These are phyloP conservation scores for Lasioglossum baleicum DNA, from an alignment of 1,140 invertebrate genomes.

Conservation along the genomic window DNA sequence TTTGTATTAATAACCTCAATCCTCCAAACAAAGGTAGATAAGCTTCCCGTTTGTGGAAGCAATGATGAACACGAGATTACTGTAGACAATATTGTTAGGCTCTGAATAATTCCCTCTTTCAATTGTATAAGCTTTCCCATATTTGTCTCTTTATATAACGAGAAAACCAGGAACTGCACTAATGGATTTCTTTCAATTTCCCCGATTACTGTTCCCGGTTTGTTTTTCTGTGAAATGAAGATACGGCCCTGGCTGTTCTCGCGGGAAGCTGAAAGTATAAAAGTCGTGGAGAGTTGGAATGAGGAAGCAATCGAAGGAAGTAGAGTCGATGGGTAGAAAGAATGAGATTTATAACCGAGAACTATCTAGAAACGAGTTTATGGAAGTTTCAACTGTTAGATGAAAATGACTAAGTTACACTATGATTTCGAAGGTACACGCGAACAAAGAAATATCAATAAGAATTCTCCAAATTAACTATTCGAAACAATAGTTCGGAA, in stretches of 20 bases:
- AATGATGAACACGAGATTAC: too few relatives aligned
- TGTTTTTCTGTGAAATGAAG: background rate
- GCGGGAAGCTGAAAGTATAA: background rate
- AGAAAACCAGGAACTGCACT: background rate
- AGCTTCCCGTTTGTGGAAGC: too few relatives aligned
- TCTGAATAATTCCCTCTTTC: too few relatives aligned
- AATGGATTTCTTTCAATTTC: background rate
- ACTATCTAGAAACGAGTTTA: constrained; percentile 4
- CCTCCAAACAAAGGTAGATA: too few relatives aligned
- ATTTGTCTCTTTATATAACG: background rate
- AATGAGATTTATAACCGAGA: background rate
- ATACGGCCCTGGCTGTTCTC: background rate
- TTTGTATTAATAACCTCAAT: too few relatives aligned
- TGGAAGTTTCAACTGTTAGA: background rate
- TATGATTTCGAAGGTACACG: background rate
- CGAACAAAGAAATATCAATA: background rate
- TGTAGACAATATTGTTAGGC: too few relatives aligned
- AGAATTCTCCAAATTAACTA: background rate
- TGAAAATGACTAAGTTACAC: background rate
- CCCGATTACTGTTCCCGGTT: background rate
- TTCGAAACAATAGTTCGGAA: too few relatives aligned
- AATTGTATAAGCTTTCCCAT: too few relatives aligned
- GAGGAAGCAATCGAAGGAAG: background rate
- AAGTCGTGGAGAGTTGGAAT: background rate
- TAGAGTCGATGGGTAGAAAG: constrained; percentile 3